phyloP scores from a whole-genome alignment of 2,113 vertebrate species.

The Ptyas mucosa region DNA sequence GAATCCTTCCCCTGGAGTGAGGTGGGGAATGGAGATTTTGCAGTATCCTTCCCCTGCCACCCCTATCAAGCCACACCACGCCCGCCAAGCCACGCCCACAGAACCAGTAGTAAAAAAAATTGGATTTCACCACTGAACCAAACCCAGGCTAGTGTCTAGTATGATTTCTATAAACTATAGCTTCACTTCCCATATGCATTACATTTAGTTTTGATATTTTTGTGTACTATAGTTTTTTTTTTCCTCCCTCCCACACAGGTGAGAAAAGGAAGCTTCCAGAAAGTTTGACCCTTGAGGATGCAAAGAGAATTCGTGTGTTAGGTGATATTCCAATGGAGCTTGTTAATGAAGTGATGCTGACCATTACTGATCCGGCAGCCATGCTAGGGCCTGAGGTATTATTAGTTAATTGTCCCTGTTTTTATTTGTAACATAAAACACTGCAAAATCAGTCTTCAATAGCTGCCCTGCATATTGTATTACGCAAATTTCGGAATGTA shows the following conservation, averaged over 20 bases:
- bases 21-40: no score
- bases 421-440: background rate
- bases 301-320: slow-evolving; percentile 95
- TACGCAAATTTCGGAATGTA: no score
- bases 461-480: background rate
- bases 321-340: slow-evolving; percentile 99
- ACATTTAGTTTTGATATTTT: background rate
- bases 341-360: slow-evolving; percentile 98
- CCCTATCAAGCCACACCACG: no score
- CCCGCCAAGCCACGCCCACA: no score
- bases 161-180: background rate
- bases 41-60: no score
- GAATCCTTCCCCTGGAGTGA: no score
- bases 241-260: slow-evolving; percentile 63
- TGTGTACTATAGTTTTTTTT: background rate
- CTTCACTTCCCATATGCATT: background rate
- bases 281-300: slow-evolving; percentile 91
- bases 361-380: slow-evolving; percentile 94
- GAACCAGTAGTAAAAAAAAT: no score
- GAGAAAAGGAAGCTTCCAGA: slow-evolving; percentile 95
- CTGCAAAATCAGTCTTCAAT: background rate
- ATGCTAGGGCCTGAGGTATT: slow-evolving; percentile 94
- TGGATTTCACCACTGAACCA: background rate
- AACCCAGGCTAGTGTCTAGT: background rate
- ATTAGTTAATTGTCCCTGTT: background rate